Base-by-base conservation (phyloP, 35 echinoderm and acorn worm genomes). In the Diadema setosum region DNA sequence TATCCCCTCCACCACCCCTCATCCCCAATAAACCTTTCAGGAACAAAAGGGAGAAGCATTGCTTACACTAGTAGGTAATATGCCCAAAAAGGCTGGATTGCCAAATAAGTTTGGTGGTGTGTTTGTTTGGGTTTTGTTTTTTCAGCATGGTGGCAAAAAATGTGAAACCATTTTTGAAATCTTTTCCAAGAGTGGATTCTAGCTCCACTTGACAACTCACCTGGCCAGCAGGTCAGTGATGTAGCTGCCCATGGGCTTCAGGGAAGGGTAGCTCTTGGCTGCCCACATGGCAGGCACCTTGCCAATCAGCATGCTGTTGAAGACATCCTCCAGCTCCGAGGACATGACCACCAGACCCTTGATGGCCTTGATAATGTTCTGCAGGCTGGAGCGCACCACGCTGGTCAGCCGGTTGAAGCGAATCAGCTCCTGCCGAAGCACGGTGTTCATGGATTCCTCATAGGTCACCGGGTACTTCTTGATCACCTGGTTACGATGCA, bases 271-370 rank as follows among this genome's bases (percentile, higher is more conserved):
- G 45, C 93, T 95, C 73, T 99, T 99, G 29, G 96, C 89, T 15
- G 96, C 96, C 96, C 92, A 94, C 89, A 90, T 94, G 0, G 92
- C 89, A 46, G 92, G 92, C 42, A 94, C 92, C 48, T 90, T 94
- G 58, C 92, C 96, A 2, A 99, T 65, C 11, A 99, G 65, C 92
- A 94, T 99, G 42, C 96, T 95, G 83, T 99, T 83, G 61, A 99
- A 99, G 59, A 99, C 96, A 80, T 99, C 93, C 39, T 99, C 96
- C 57, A 99, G 64, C 70, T 98, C 96, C 35, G 96, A 88, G 18
- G 96, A 98, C 96, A 98, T 98, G 65, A 98, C 92, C 41, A 98
- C 96, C 69, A 98, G 82, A 82, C 96, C 96, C 82, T 98, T 98
- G 82, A 98, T 98, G 85, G 96, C 92, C 84, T 98, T 98, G 44